Evolutionary conservation across 2,888 invertebrate genomes (phyloP).

Genomic region (Eurois occulta): DNA sequence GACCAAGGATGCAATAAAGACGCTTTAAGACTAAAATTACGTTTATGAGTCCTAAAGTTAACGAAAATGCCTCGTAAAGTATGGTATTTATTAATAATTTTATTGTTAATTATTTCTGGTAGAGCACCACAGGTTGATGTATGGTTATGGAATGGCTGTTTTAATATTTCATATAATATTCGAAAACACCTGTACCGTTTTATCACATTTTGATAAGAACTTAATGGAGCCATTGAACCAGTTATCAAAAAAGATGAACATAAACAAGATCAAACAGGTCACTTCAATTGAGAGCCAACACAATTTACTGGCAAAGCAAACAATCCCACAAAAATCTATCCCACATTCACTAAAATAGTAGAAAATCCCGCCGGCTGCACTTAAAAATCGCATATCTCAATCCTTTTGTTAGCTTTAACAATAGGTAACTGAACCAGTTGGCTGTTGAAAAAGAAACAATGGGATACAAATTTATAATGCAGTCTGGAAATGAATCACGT

Average conservation of each 20-base stretch:
- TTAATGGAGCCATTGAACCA: neutral
- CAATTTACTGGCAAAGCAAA: constrained; percentile 39
- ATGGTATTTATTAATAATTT: constrained; percentile 30
- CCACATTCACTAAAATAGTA: constrained; percentile 63
- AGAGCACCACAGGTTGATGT: constrained; percentile 21
- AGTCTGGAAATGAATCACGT: constrained; percentile 88
- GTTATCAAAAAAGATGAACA: neutral
- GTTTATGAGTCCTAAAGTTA: constrained; percentile 41
- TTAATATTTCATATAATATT: constrained; percentile 16
- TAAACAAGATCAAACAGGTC: neutral
- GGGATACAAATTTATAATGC: constrained; percentile 88
- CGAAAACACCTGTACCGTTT: neutral
- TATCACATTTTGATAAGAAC: neutral
- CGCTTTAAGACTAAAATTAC: constrained; percentile 39
- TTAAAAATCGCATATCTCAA: constrained; percentile 84
- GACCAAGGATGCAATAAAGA: constrained; percentile 28
- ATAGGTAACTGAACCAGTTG: constrained; percentile 85
- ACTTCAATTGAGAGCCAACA: constrained; percentile 10
- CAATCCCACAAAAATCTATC: constrained; percentile 46
- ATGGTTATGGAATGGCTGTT: constrained; percentile 22
- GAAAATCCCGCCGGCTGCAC: constrained; percentile 72
- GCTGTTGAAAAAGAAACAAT: constrained; percentile 86
- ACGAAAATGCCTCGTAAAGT: constrained; percentile 44
- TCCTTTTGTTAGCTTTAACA: constrained; percentile 84
- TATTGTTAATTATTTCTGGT: constrained; percentile 22